A percentile compares a stretch with the other conserved stretches of the same genome.
Conservation (phyloP, 2,888 invertebrate species). For the Rapana venosa region DNA sequence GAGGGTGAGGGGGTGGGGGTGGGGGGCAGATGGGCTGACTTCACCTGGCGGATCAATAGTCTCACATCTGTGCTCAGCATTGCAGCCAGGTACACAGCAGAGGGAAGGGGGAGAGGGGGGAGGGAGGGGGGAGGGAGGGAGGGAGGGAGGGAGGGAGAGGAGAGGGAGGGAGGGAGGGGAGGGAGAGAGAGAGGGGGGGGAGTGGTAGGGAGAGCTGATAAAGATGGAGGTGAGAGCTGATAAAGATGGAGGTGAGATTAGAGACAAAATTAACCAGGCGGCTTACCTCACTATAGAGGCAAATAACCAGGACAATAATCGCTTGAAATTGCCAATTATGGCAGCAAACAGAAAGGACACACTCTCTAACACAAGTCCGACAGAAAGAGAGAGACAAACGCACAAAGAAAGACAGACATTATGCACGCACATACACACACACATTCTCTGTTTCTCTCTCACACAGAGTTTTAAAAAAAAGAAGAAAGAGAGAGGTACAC, state of each 20-base stretch:
- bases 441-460: too few relatives aligned
- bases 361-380: too few relatives aligned
- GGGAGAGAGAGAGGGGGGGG: not conserved
- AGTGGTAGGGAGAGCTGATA: not conserved
- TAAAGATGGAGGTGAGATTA: not conserved
- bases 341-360: too few relatives aligned
- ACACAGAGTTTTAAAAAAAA: too few relatives aligned
- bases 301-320: too few relatives aligned
- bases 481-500: too few relatives aligned
- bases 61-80: conserved; percentile 2
- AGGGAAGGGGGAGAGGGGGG: not conserved
- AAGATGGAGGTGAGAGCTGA: not conserved
- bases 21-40: not conserved
- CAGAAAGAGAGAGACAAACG: too few relatives aligned
- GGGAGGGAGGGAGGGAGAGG: not conserved
- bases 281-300: not conserved
- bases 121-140: not conserved
- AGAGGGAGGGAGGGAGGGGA: not conserved
- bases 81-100: not conserved
- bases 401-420: too few relatives aligned
- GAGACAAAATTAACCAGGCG: not conserved
- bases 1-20: not conserved
- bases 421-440: too few relatives aligned
- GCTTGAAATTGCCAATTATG: too few relatives aligned
- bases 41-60: conserved; percentile 13